Evolutionary conservation across 1,140 invertebrate genomes (phyloP), one percentile per base, ranked within the genome.

Genomic region (Eciton burchellii): DNA sequence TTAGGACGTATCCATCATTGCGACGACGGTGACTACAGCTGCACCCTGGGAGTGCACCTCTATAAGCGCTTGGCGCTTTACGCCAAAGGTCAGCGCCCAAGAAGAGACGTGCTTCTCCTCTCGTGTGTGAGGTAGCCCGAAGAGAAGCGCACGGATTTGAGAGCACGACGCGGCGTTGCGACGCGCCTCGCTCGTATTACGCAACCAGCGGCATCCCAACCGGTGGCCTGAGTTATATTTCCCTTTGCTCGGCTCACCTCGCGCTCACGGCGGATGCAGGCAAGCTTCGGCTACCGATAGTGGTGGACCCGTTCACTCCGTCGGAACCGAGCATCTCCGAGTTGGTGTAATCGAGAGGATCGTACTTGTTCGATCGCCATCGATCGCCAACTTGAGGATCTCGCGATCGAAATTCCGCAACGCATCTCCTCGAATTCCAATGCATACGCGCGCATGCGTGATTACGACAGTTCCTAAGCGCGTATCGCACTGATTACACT

Each of bases 161-260:
- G 26, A 63, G 45, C 29, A 45, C 21, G 73, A 43, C 35, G 62
- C 54, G 24, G 82, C 26, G 68, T 73, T 73, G 81, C 47, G 82
- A 87, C 85, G 84, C 63, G 70, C 85, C 86, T 87, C 60, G 47
- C 68, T 70, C 57, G 41, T 41, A 72, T 88, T 88, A 88, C 77
- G 86, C 85, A 88, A 88, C 24, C 60, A 43, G 24, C 43, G 35
- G 35, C 35, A 3, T 35, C 29, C 29, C 26, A 35, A 16, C 16
- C 29, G 35, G n/a, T 21, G n/a, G 54, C 14, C 83, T 88, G 86
- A 87, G 87, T 85, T 84, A 87, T 88, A 88, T 88, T 87, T 88
- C 82, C 85, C 73, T 88, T 82, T 66, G 24, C 52, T 65, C 57
- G 21, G 62, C 56, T 73, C 29, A 60, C 57, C 52, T 43, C 41